Percentiles rank a stretch among this genome's conserved stretches.
Evolutionary conservation across 1,140 invertebrate genomes (phyloP).

Genomic region (Onthophagus taurus): DNA sequence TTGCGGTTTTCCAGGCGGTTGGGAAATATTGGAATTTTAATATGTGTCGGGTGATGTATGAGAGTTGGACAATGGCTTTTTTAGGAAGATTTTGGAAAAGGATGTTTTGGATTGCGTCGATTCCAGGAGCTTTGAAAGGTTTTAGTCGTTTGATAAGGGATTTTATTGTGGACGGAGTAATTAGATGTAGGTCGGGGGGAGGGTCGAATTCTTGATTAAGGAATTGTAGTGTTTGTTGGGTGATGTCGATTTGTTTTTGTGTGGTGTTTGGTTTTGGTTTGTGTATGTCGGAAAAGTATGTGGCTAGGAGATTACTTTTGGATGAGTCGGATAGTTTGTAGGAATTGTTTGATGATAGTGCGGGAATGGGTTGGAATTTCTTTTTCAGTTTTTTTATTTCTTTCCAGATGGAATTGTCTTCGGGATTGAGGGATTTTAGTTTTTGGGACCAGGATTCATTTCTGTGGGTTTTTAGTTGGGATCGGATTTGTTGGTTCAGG

Average conservation of each 20-base stretch:
- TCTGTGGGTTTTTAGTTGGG: too few species aligned
- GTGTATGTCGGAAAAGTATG: neutral
- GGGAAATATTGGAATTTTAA: conserved; percentile 21
- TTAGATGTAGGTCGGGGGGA: neutral
- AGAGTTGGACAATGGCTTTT: conserved; percentile 14
- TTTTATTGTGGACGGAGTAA: conserved; percentile 8
- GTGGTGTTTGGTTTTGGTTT: neutral
- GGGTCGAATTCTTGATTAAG: neutral
- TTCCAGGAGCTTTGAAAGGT: conserved; percentile 21
- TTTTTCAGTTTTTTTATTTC: too few species aligned
- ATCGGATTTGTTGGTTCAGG: too few species aligned
- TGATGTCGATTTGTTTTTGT: neutral
- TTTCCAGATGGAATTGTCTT: too few species aligned
- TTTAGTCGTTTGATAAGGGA: conserved; percentile 8
- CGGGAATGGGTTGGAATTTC: too few species aligned
- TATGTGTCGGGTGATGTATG: conserved; percentile 13
- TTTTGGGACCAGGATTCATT: too few species aligned
- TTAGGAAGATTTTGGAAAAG: conserved; percentile 21
- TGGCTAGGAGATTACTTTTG: neutral
- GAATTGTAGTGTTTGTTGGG: neutral
- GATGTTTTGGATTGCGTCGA: conserved; percentile 22
- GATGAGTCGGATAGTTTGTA: too few species aligned
- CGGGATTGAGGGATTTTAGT: too few species aligned
- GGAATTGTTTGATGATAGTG: too few species aligned
- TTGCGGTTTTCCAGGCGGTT: conserved; percentile 28